phyloP scores from a whole-genome alignment of 2,797 vertebrate genomes.

The Dermochelys coriacea region DNA sequence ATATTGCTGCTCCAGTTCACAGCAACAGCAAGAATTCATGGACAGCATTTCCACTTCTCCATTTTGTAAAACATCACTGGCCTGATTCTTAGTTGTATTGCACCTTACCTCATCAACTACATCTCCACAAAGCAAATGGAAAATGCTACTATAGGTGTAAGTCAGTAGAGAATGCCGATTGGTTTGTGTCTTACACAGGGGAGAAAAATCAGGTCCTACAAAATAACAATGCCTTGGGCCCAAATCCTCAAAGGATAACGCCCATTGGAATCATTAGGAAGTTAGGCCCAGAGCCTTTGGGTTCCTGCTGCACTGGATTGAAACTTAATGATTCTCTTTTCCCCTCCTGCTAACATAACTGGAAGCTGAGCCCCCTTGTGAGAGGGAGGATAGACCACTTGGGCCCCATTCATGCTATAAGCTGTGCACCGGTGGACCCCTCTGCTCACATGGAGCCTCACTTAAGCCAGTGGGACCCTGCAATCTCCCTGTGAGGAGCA shows the following conservation, averaged over 20 bases:
- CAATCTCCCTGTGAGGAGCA: too few species aligned
- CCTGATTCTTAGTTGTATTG: not conserved
- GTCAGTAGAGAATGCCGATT: not conserved
- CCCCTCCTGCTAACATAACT: not conserved
- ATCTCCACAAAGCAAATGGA: not conserved
- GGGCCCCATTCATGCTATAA: not conserved
- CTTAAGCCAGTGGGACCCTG: not conserved
- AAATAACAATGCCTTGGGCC: not conserved
- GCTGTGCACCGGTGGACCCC: not conserved
- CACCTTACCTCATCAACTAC: not conserved
- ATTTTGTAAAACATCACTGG: not conserved
- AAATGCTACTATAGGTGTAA: not conserved
- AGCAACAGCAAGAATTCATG: not conserved
- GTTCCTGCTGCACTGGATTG: not conserved
- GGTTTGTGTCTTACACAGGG: not conserved
- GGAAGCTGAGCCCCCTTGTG: not conserved
- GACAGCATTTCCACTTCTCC: not conserved
- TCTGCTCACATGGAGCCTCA: not conserved
- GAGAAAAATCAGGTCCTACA: not conserved
- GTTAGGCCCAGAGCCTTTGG: not conserved
- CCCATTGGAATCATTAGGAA: not conserved
- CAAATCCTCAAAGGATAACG: not conserved
- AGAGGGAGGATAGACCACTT: not conserved
- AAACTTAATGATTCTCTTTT: not conserved
- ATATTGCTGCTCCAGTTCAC: fast-evolving